Evolutionary conservation across 1,140 invertebrate species (phyloP), one percentile per base, ranked within the genome.

Genomic region (Trichonephila inaurata): DNA sequence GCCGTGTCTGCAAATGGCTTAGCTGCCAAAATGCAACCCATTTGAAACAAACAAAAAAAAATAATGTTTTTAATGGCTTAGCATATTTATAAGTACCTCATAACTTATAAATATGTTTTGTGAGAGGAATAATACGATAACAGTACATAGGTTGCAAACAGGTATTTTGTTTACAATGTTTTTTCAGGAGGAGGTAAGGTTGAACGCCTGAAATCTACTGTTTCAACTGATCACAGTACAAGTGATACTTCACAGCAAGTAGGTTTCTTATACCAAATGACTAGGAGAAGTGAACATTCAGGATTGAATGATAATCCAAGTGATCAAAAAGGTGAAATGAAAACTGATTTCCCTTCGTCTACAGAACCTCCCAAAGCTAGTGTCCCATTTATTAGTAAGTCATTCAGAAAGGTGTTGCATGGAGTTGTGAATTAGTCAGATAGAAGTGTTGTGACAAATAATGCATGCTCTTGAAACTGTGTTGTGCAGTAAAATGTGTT

Each of bases 131-230:
- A 51, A 51, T 51, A 12, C 2, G 51, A 12, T 10, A 64, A 21
- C 62, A 64, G 21, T 64, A 64, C 62, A 64, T 21, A 64, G 16
- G 16, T 64, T 64, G 21, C 72, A 95, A 94, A 60, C 90, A 94
- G 96, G 97, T 97, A 95, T 95, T 94, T 60, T 33, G 64, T 62
- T 83, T 4, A 83, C 40, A 14, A 5, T 91, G 61, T 62, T 91
- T 72, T 61, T 60, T 62, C 16, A 91, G 92, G 83, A 60, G 85
- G 87, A 93, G 94, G 95, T 91, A 95, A 95, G 94, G 94, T 94
- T 2, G 94, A 95, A 62, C 89, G 94, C 14, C 90, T 94, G 33
- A 95, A 95, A 94, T 94, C 95, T 62, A 95, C 93, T 18, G 81
- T 94, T 18, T 90, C 94, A 64, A 92, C 89, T 62, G 83, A 88